These are phyloP conservation scores for Centropyge bicolor DNA, from an alignment of 2,797 vertebrate species.

Conservation along the genomic window DNA sequence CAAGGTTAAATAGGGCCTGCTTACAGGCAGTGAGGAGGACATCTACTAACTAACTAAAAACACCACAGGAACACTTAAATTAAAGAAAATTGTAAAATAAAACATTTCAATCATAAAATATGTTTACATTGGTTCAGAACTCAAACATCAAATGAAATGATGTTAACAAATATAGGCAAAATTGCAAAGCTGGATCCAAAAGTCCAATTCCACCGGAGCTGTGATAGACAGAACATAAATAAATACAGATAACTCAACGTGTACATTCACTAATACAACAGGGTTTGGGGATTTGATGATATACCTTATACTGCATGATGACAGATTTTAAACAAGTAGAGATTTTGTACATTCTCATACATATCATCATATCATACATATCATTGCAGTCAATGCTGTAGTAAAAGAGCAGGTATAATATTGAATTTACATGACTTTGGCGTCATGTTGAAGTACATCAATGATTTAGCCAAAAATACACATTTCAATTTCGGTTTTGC, in stretches of 20 bases:
- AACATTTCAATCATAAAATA: not conserved
- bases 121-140: not conserved
- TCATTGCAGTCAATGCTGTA: no score
- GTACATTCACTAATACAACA: not conserved
- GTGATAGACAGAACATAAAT: not conserved
- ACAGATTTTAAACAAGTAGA: not conserved
- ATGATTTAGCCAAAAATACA: not conserved
- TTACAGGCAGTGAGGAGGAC: no score
- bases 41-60: no score
- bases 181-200: not conserved
- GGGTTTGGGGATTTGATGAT: not conserved
- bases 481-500: not conserved
- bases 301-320: not conserved
- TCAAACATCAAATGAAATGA: not conserved
- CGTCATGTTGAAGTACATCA: not conserved
- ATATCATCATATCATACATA: no score
- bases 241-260: not conserved
- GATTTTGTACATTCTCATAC: not conserved
- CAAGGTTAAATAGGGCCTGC: no score
- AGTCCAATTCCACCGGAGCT: not conserved
- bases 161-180: not conserved
- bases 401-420: conserved; percentile 4
- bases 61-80: not conserved
- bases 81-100: not conserved
- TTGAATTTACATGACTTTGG: not conserved